These are phyloP conservation scores for Meghimatium bilineatum DNA, from an alignment of 2,888 invertebrate species.

Conservation along the genomic window DNA sequence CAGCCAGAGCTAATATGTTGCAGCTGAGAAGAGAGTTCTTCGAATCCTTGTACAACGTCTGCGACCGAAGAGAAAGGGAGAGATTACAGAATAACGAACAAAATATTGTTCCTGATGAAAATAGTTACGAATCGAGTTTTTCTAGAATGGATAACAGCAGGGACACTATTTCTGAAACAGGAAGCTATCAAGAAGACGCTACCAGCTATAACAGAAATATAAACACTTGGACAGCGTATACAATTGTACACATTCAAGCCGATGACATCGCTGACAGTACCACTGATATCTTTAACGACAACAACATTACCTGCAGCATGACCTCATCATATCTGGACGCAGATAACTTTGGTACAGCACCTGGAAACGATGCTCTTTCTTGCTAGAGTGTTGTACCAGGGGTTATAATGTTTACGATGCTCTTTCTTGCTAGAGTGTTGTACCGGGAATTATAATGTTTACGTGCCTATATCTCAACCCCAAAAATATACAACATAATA, in stretches of 20 bases:
- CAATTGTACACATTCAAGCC: constrained; percentile 41
- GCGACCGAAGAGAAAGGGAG: constrained; percentile 6
- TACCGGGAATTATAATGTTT: no score
- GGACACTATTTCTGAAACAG: constrained; percentile 32
- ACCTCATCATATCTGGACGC: constrained; percentile 11
- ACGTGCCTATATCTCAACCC: background rate
- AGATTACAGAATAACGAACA: background rate
- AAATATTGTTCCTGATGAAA: background rate
- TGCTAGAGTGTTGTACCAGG: background rate
- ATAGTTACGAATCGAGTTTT: background rate
- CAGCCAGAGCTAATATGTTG: background rate
- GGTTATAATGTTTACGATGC: background rate
- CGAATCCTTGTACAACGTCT: constrained; percentile 8
- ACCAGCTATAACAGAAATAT: constrained; percentile 41
- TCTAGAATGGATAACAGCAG: constrained; percentile 22
- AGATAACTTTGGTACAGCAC: constrained; percentile 10
- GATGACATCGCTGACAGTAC: constrained; percentile 40
- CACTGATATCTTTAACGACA: constrained; percentile 37
- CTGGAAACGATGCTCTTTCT: constrained; percentile 20
- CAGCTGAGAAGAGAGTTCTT: constrained; percentile 32
- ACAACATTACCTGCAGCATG: constrained; percentile 31
- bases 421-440: background rate
- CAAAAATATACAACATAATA: background rate
- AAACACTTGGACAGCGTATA: constrained; percentile 47
- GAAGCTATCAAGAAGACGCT: background rate